Conservation (phyloP, 2,797 vertebrate genomes). For the Catamblyrhynchus diadema region DNA sequence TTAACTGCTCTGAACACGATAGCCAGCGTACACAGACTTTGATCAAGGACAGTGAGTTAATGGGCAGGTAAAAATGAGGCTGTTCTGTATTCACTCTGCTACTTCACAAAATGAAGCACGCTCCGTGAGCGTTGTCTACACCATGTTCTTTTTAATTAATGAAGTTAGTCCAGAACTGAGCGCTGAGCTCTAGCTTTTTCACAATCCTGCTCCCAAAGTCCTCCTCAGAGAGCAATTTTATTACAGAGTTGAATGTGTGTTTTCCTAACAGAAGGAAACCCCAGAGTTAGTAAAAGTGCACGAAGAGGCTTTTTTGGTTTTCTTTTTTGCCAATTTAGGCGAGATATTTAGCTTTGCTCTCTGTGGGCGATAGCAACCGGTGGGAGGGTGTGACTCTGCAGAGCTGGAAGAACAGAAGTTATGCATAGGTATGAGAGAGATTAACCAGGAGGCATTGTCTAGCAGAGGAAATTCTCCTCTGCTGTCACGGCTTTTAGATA, state of each 20-base stretch:
- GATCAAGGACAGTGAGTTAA: slow-evolving; percentile 70
- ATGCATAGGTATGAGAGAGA: slow-evolving; percentile 2
- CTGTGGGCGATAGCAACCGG: neutral
- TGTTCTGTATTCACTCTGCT: neutral
- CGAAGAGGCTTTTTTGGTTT: neutral
- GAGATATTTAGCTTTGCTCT: neutral
- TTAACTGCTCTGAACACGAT: slow-evolving; percentile 27
- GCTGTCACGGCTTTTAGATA: slow-evolving; percentile 15
- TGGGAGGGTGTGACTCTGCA: neutral
- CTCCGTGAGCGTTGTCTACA: neutral
- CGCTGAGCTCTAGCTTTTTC: neutral
- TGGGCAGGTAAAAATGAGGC: neutral
- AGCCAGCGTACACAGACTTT: slow-evolving; percentile 41
- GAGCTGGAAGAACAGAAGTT: neutral
- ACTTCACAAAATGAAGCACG: neutral
- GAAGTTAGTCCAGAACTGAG: neutral
- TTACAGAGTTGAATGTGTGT: neutral
- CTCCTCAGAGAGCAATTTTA: neutral
- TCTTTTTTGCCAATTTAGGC: neutral
- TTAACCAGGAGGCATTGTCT: slow-evolving; percentile 4
- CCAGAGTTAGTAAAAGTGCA: fast-evolving
- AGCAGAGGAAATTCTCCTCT: neutral
- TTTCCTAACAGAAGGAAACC: neutral
- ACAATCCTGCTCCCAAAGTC: neutral
- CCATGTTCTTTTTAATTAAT: neutral